Conservation (phyloP, 2,888 invertebrate species). For the Yponomeuta cagnagella region DNA sequence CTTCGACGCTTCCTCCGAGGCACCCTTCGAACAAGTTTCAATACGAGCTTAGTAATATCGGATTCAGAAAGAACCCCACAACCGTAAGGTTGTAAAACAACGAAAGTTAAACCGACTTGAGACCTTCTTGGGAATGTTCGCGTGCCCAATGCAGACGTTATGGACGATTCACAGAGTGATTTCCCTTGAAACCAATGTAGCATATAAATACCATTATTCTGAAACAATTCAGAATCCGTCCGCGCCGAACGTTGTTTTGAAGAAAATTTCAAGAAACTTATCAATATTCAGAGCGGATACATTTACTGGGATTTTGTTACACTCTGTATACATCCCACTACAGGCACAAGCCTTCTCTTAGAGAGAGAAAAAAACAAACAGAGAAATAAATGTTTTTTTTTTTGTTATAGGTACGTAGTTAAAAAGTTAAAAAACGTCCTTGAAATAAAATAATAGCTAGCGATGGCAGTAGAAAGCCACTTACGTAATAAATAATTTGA, state of each 20-base stretch:
- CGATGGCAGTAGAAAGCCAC: too few species aligned
- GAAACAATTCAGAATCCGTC: slow-evolving; percentile 65
- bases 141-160: slow-evolving; percentile 51
- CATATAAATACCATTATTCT: slow-evolving; percentile 74
- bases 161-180: slow-evolving; percentile 68
- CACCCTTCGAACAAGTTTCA: slow-evolving; percentile 48
- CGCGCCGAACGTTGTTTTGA: slow-evolving; percentile 43
- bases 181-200: slow-evolving; percentile 75
- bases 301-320: background rate
- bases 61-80: slow-evolving; percentile 34
- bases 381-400: too few species aligned
- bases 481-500: too few species aligned
- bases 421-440: too few species aligned
- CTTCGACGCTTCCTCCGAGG: slow-evolving; percentile 41
- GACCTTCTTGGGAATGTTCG: slow-evolving; percentile 27
- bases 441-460: too few species aligned
- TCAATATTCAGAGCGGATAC: too few species aligned
- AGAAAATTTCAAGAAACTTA: slow-evolving; percentile 13
- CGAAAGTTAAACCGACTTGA: slow-evolving; percentile 21
- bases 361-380: background rate
- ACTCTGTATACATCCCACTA: background rate
- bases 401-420: too few species aligned
- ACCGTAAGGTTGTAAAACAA: slow-evolving; percentile 36
- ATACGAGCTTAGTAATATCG: slow-evolving; percentile 66
- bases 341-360: background rate